Percentiles rank a stretch among this genome's conserved stretches.
Conservation (phyloP, 2,113 vertebrate genomes). For the Oplegnathus fasciatus region DNA sequence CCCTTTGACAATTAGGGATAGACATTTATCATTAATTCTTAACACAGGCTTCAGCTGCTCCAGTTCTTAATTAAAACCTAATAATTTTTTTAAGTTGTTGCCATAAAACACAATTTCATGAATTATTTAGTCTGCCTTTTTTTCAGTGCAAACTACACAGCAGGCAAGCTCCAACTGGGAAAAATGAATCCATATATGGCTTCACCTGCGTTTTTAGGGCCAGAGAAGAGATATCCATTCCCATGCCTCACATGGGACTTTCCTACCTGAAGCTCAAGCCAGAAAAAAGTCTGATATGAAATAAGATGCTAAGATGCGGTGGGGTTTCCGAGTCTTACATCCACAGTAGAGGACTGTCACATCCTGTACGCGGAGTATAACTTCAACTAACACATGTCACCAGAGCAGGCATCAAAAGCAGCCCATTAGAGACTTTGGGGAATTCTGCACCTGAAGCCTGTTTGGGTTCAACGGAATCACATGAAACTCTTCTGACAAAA, state of each 20-base stretch:
- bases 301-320: not conserved
- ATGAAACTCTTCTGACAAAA: constrained; percentile 47
- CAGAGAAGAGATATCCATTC: constrained; percentile 8
- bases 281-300: constrained; percentile 32
- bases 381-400: constrained; percentile 63
- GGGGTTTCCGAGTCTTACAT: constrained; percentile 29
- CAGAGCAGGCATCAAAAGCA: constrained; percentile 46
- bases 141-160: not conserved
- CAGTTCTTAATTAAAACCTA: constrained; percentile 67
- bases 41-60: constrained; percentile 50
- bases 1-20: constrained; percentile 56
- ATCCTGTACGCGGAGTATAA: constrained; percentile 24
- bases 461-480: constrained; percentile 27
- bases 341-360: constrained; percentile 49
- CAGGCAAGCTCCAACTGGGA: constrained; percentile 5
- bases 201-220: constrained; percentile 10
- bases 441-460: constrained; percentile 53
- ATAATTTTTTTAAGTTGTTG: constrained; percentile 55
- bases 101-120: constrained; percentile 54
- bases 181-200: not conserved
- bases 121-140: constrained; percentile 55
- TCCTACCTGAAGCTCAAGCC: constrained; percentile 6
- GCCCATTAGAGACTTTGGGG: constrained; percentile 51
- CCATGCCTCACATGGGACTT: constrained; percentile 43
- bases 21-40: constrained; percentile 58